Conservation (phyloP, 2,113 vertebrate species). For the Thamnaconus septentrionalis region DNA sequence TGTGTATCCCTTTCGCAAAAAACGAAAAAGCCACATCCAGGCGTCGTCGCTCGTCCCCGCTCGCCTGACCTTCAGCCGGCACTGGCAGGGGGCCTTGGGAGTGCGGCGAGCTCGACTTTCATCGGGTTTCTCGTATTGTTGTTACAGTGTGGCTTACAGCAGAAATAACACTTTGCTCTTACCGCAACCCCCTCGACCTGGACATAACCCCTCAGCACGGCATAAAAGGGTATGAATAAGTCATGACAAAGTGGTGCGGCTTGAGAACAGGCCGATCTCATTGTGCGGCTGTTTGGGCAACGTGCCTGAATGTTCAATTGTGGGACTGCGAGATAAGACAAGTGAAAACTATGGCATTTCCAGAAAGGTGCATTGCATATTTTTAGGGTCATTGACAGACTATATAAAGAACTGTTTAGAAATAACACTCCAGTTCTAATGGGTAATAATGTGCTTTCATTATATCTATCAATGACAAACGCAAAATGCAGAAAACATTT, state of each 20-base stretch:
- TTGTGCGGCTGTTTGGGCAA: not conserved
- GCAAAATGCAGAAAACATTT: too few relatives aligned
- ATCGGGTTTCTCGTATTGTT: slow-evolving; percentile 68
- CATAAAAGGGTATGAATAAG: slow-evolving; percentile 48
- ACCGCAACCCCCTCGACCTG: slow-evolving; percentile 65
- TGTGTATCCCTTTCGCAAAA: not conserved
- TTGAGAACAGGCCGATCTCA: slow-evolving; percentile 24
- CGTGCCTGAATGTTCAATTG: too few relatives aligned
- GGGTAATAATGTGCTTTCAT: too few relatives aligned
- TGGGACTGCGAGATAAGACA: too few relatives aligned
- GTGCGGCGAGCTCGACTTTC: slow-evolving; percentile 70
- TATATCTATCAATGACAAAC: too few relatives aligned
- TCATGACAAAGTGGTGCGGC: slow-evolving; percentile 43
- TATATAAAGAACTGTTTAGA: too few relatives aligned
- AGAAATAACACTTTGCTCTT: slow-evolving; percentile 72
- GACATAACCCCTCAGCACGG: slow-evolving; percentile 53
- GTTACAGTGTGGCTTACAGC: slow-evolving; percentile 73
- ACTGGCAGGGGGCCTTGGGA: slow-evolving; percentile 59
- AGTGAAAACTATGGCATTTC: too few relatives aligned
- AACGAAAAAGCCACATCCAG: slow-evolving; percentile 29
- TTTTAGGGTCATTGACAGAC: too few relatives aligned
- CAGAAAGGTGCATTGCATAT: too few relatives aligned
- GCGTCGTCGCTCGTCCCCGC: slow-evolving; percentile 14
- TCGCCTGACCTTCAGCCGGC: slow-evolving; percentile 58
- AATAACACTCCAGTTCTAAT: too few relatives aligned